phyloP scores from a whole-genome alignment of 2,797 vertebrate genomes.

The Lagodon rhomboides region DNA sequence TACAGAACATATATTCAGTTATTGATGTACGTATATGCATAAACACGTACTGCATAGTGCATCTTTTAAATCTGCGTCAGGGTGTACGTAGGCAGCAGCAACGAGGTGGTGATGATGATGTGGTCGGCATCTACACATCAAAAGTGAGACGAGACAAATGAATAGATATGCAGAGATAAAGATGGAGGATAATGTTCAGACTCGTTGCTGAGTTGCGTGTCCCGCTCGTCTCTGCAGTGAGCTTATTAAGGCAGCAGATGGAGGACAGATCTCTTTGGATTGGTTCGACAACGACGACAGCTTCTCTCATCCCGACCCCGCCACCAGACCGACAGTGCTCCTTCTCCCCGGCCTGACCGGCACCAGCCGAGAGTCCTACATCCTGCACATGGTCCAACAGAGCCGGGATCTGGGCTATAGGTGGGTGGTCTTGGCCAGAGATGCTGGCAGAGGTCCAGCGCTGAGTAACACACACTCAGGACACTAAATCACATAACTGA shows the following conservation, averaged over 20 bases:
- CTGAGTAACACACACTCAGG: constrained; percentile 35
- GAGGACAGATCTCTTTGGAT: constrained; percentile 98
- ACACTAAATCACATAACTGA: constrained; percentile 43
- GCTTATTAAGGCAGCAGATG: constrained; percentile 97
- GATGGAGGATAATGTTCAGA: constrained; percentile 23
- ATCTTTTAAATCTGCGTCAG: too few relatives aligned
- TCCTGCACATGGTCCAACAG: constrained; percentile 98
- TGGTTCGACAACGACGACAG: constrained; percentile 97
- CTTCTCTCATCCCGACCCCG: constrained; percentile 86
- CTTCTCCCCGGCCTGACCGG: constrained; percentile 97
- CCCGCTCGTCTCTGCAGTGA: constrained; percentile 88
- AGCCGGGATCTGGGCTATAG: constrained; percentile 95
- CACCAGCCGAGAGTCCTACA: constrained; percentile 98
- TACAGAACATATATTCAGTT: too few relatives aligned
- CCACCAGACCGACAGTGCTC: constrained; percentile 93
- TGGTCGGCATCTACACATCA: too few relatives aligned
- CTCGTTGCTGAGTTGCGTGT: constrained; percentile 53
- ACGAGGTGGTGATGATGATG: too few relatives aligned
- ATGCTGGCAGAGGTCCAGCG: constrained; percentile 37
- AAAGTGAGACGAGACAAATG: constrained; percentile 1
- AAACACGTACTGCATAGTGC: too few relatives aligned
- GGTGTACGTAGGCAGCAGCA: too few relatives aligned
- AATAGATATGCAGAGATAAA: neutral
- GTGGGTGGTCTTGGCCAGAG: constrained; percentile 82
- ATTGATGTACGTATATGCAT: too few relatives aligned